Conservation (phyloP, 1,140 invertebrate genomes). For the Zaprionus kolodkinae region DNA sequence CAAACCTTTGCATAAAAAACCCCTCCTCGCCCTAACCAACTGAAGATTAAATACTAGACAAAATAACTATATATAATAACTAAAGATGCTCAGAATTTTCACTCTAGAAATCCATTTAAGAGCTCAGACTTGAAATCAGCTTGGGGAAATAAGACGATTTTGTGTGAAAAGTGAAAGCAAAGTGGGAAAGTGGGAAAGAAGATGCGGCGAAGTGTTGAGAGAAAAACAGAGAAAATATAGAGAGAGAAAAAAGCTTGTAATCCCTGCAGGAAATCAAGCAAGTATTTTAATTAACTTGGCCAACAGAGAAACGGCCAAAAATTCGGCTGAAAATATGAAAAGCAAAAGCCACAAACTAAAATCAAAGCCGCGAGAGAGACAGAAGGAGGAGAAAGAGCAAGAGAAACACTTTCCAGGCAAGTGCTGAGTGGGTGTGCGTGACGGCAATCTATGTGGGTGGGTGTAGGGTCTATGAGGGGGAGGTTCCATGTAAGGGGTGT, state of each 20-base stretch:
- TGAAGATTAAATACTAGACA: not conserved
- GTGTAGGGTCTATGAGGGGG: not conserved
- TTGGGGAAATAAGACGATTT: conserved; percentile 24
- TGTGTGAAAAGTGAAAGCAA: conserved; percentile 13
- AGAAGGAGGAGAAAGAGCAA: not conserved
- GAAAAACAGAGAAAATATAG: not conserved
- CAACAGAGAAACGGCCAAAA: conserved; percentile 40
- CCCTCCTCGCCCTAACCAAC: not conserved
- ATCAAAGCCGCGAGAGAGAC: conserved; percentile 18
- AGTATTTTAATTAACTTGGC: conserved; percentile 78
- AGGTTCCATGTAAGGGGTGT: no score
- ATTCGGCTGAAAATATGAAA: conserved; percentile 69
- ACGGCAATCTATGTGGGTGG: not conserved
- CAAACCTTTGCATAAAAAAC: no score
- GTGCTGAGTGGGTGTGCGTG: conserved; percentile 6
- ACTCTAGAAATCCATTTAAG: conserved; percentile 1
- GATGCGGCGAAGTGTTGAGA: conserved; percentile 4
- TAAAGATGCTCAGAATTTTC: not conserved
- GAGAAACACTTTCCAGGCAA: conserved; percentile 37
- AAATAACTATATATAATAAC: not conserved
- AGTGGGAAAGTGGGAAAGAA: not conserved
- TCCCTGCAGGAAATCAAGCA: conserved; percentile 80
- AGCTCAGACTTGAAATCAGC: conserved; percentile 15
- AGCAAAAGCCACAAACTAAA: conserved; percentile 58
- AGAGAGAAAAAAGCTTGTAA: conserved; percentile 43